Percentiles rank a stretch among this genome's conserved stretches.
Conservation (phyloP, 2,888 invertebrate genomes). For the Nomada fucata region DNA sequence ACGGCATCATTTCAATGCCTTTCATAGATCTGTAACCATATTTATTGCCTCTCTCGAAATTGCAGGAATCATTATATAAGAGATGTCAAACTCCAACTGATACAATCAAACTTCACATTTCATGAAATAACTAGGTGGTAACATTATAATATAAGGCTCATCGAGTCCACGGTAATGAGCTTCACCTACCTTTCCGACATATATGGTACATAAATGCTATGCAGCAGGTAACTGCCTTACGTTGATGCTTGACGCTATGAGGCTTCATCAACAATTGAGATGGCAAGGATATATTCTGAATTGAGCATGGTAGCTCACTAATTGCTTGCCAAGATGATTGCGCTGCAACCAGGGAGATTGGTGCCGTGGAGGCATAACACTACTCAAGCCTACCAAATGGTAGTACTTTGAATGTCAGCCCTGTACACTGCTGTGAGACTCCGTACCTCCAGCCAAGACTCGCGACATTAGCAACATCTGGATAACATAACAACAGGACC, state of each 20-base stretch:
- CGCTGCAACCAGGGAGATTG: conserved; percentile 79
- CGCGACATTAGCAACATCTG: conserved; percentile 83
- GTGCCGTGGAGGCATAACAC: conserved; percentile 82
- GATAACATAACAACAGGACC: conserved; percentile 78
- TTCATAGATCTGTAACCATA: conserved; percentile 38
- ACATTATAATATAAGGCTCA: conserved; percentile 68
- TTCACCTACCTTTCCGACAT: conserved; percentile 83
- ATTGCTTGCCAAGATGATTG: conserved; percentile 80
- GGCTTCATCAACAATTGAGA: conserved; percentile 83
- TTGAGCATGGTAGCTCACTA: conserved; percentile 81
- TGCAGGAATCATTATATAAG: conserved; percentile 32
- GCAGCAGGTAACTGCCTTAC: conserved; percentile 83
- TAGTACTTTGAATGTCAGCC: conserved; percentile 83
- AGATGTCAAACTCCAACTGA: conserved; percentile 50
- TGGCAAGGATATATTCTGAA: conserved; percentile 80
- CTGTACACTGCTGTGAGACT: conserved; percentile 78
- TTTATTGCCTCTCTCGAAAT: conserved; percentile 40
- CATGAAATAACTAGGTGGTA: conserved; percentile 55
- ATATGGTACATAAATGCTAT: conserved; percentile 84
- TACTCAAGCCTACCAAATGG: conserved; percentile 82
- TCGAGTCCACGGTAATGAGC: conserved; percentile 70
- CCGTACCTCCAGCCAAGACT: conserved; percentile 80
- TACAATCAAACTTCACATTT: conserved; percentile 51
- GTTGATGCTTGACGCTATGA: conserved; percentile 81
- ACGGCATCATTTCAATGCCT: conserved; percentile 32